Evolutionary conservation across 1,140 invertebrate species (phyloP).

Genomic region (Orius insidiosus): DNA sequence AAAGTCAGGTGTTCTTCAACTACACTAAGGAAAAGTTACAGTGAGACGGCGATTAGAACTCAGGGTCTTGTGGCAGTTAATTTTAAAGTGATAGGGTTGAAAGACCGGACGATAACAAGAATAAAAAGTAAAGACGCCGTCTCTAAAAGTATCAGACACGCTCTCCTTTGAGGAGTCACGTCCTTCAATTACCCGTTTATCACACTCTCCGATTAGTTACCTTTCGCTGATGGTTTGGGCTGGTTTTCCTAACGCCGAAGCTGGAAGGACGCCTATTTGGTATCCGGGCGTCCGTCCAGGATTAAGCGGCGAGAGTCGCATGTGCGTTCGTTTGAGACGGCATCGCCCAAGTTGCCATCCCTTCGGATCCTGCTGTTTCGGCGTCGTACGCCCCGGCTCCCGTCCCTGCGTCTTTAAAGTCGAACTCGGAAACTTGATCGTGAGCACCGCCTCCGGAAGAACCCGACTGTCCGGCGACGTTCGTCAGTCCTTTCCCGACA

Average conservation of each 20-base stretch:
- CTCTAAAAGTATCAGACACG: neutral
- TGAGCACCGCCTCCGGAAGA: slow-evolving; percentile 24
- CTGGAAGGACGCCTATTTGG: no score
- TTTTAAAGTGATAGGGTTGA: no score
- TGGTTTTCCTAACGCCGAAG: neutral
- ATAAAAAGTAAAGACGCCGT: neutral
- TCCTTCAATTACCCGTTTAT: slow-evolving; percentile 1
- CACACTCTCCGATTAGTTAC: neutral
- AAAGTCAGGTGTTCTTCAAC: no score
- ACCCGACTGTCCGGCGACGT: slow-evolving; percentile 24
- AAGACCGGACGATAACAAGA: neutral
- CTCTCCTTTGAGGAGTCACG: neutral
- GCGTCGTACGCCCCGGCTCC: slow-evolving; percentile 18
- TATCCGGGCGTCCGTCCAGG: slow-evolving; percentile 3
- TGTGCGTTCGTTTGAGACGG: slow-evolving; percentile 12
- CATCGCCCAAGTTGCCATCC: slow-evolving; percentile 7
- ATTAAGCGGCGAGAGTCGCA: slow-evolving; percentile 12
- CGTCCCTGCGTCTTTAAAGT: slow-evolving; percentile 34
- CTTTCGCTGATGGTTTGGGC: slow-evolving; percentile 5
- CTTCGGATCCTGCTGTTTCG: slow-evolving; percentile 20
- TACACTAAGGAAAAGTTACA: no score
- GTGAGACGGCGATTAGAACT: no score
- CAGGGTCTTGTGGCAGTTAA: no score
- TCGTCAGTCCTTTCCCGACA: slow-evolving; percentile 44
- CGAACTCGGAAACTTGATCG: slow-evolving; percentile 33